Percentiles rank a stretch among this genome's conserved stretches.
Conservation (phyloP, 1,140 invertebrate species). For the Ips nitidus region DNA sequence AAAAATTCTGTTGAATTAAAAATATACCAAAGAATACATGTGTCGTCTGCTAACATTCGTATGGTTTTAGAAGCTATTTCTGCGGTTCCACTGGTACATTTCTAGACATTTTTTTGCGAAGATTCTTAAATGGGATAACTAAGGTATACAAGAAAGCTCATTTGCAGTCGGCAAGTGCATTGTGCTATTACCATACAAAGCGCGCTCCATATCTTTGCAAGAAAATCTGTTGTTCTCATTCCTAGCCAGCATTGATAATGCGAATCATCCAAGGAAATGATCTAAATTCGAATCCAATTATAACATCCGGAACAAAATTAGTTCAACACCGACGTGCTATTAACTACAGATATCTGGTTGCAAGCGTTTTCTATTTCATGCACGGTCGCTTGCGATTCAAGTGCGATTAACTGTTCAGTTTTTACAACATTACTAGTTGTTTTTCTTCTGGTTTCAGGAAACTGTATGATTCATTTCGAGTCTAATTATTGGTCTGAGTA, state of each 20-base stretch:
- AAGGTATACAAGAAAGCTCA: too few species aligned
- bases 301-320: slow-evolving; percentile 16
- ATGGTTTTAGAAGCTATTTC: too few species aligned
- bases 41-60: too few species aligned
- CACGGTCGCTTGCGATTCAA: slow-evolving; percentile 10
- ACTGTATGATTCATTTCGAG: too few species aligned
- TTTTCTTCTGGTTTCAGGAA: too few species aligned
- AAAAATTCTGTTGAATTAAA: too few species aligned
- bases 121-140: too few species aligned
- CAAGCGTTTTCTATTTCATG: slow-evolving; percentile 11
- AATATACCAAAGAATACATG: too few species aligned
- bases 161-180: neutral
- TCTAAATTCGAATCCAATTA: slow-evolving; percentile 16
- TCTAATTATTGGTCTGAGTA: too few species aligned
- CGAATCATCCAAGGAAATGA: slow-evolving; percentile 11
- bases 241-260: neutral
- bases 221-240: neutral
- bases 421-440: neutral
- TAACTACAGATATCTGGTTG: slow-evolving; percentile 10
- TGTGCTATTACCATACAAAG: neutral
- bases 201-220: neutral
- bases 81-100: too few species aligned
- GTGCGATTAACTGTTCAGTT: neutral
- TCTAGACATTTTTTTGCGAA: too few species aligned
- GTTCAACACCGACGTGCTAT: slow-evolving; percentile 9